These are phyloP conservation scores for Gnatocerus cornutus DNA, from an alignment of 2,888 invertebrate genomes.

Conservation along the genomic window DNA sequence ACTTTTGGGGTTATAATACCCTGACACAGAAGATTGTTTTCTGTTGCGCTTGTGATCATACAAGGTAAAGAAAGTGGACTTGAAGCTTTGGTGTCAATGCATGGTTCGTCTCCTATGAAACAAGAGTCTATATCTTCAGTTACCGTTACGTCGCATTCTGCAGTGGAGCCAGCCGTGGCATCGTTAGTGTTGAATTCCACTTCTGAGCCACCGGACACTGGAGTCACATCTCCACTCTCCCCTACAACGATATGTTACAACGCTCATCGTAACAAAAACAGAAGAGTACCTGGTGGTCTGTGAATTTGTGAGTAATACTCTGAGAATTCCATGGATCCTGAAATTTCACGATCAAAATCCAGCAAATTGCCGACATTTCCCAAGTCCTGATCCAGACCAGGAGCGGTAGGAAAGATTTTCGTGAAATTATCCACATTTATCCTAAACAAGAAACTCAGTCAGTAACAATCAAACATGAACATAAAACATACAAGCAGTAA, in stretches of 20 bases:
- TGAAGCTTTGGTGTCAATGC: conserved; percentile 25
- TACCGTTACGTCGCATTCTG: conserved; percentile 76
- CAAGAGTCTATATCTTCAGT: conserved; percentile 66
- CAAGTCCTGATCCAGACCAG: conserved; percentile 74
- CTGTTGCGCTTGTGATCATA: conserved; percentile 40
- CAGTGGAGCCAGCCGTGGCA: conserved; percentile 79
- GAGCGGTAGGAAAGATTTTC: conserved; percentile 74
- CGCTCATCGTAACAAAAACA: background rate
- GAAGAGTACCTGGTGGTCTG: conserved; percentile 57
- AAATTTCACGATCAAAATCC: conserved; percentile 67
- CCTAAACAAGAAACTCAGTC: conserved; percentile 56
- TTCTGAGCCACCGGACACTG: conserved; percentile 79
- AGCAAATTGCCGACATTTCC: conserved; percentile 72
- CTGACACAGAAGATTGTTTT: conserved; percentile 54
- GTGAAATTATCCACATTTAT: conserved; percentile 68
- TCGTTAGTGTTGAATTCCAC: conserved; percentile 79
- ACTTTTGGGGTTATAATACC: conserved; percentile 53
- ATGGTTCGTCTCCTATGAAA: conserved; percentile 55
- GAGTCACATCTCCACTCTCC: conserved; percentile 78
- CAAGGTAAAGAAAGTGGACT: conserved; percentile 23
- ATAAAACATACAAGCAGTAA: conserved; percentile 29
- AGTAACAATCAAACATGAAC: background rate
- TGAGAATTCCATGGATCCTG: conserved; percentile 67
- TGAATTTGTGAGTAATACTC: conserved; percentile 67
- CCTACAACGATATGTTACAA: conserved; percentile 39